Percentiles rank a stretch among this genome's conserved stretches.
Evolutionary conservation across 2,797 vertebrate genomes (phyloP).

Genomic region (Lutjanus argentimaculatus): DNA sequence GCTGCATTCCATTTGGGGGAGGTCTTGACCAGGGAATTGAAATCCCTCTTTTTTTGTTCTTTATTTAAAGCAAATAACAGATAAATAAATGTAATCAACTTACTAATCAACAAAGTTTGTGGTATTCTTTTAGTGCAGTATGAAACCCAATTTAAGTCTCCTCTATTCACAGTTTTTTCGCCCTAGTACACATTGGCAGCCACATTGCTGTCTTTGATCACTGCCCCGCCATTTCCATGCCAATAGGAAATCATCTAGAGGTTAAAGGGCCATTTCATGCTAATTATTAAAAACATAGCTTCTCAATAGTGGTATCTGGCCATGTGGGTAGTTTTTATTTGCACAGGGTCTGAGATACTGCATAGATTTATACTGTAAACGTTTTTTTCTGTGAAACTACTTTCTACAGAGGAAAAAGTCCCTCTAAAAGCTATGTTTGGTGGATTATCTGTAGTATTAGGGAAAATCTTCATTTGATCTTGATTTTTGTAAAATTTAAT

Average conservation of each 20-base stretch:
- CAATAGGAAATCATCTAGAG: not conserved
- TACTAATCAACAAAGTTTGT: not conserved
- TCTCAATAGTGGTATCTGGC: not conserved
- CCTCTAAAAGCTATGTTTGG: not conserved
- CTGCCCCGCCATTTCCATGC: not conserved
- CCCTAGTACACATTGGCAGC: not conserved
- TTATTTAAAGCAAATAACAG: not conserved
- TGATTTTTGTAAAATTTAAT: not conserved
- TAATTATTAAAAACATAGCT: not conserved
- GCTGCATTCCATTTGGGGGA: too few species aligned
- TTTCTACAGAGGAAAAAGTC: not conserved
- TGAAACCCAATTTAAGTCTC: not conserved
- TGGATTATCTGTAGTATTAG: too few species aligned
- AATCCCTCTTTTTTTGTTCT: not conserved
- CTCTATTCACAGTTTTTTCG: not conserved
- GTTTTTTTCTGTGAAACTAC: too few species aligned
- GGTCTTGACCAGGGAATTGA: not conserved
- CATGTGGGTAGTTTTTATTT: not conserved
- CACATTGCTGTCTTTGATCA: not conserved
- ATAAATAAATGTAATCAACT: constrained; percentile 16
- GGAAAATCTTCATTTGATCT: not conserved
- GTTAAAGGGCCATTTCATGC: not conserved
- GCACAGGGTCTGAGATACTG: too few species aligned
- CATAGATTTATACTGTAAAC: too few species aligned
- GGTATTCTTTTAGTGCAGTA: not conserved